phyloP scores from a whole-genome alignment of 2,888 invertebrate species.

The Gonocerus acuteangulatus region DNA sequence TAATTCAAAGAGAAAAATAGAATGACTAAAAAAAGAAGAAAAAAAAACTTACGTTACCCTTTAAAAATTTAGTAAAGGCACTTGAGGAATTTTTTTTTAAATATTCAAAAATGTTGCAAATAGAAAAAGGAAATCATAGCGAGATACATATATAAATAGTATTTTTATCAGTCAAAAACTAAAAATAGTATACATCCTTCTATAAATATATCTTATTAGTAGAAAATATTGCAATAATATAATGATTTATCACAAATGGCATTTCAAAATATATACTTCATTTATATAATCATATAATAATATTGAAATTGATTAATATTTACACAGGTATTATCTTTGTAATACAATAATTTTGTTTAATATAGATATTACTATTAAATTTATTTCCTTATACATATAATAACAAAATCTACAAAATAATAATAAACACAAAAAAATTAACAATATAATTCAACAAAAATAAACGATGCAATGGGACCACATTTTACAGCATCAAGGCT shows the following conservation, averaged over 20 bases:
- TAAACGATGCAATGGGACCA: no score
- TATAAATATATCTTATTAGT: conserved; percentile 1
- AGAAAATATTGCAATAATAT: not conserved
- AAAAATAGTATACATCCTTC: not conserved
- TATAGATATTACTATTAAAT: not conserved
- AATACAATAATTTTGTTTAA: not conserved
- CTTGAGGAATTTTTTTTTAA: conserved; percentile 15
- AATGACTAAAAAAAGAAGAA: not conserved
- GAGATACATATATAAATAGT: conserved; percentile 4
- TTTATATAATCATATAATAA: not conserved
- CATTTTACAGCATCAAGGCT: no score
- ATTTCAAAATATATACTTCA: not conserved
- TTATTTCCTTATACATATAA: not conserved
- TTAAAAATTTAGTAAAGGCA: conserved; percentile 7
- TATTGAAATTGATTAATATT: not conserved
- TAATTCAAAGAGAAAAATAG: not conserved
- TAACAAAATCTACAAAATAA: not conserved
- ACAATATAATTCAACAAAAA: no score
- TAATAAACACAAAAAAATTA: not conserved
- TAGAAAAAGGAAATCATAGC: not conserved
- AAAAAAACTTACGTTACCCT: not conserved
- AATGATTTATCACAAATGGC: conserved; percentile 1
- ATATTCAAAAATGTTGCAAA: not conserved
- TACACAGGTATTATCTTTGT: not conserved
- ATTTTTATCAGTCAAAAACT: not conserved